Base-by-base conservation (phyloP, 2,113 vertebrate species). In the Microcebus ravelobensis region DNA sequence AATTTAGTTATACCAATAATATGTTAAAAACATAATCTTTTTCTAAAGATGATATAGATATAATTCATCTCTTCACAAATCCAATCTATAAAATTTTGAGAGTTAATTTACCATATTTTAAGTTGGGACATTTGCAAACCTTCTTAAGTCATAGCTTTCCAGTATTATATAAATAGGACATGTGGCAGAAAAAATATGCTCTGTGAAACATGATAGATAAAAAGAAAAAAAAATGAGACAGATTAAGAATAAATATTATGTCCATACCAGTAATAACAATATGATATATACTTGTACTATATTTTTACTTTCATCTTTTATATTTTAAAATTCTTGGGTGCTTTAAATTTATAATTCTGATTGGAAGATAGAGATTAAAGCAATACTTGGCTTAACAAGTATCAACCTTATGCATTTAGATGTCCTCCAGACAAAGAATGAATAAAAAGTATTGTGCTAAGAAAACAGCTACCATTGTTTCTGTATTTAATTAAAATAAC, bases 401-500 rank as follows among this genome's bases (percentile, higher is more conserved):
- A 50, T 55, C 85, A 23, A 57, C 36, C 34, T 74, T 55, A 48
- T 4, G 42, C 2, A 48, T 82, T 91, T 96, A 67, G 17, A 76
- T 67, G 20, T 71, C 39, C 34, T 83, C 17, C 29, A 63, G 87
- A 52, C 18, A 74, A 42, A 61, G 80, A 87, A 82, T 87, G 42
- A 76, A 8, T n/a, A 55, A 48, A 42, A 95, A 34, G 11, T 70
- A 59, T 91, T 94, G 12, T 92, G 15, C 39, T 77, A 39, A 6
- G 81, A 68, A 87, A 85, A 92, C 29, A 90, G 57, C 48, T 86
- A 87, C 57, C 52, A 73, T 91, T 94, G 79, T 96, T 94, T 87
- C 65, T 90, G 14, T 36, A 21, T 74, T 87, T 90, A 96, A 97
- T 97, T 96, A 94, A 92, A 95, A 91, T 90, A 48, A 18, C 39